Conservation (phyloP, 2,797 vertebrate species). For the Okamejei kenojei region DNA sequence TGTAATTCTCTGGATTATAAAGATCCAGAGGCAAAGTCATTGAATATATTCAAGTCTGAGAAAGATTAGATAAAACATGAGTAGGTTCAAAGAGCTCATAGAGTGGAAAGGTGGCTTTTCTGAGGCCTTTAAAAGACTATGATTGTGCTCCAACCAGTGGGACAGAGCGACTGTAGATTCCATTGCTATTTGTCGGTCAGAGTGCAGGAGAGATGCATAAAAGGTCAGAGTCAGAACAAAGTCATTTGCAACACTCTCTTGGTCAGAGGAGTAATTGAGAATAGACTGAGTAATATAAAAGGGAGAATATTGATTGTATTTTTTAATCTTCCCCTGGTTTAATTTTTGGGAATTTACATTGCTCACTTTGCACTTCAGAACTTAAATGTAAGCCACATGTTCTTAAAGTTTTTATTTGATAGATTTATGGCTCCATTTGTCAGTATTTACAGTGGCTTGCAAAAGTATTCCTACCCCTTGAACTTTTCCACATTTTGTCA, state of each 20-base stretch:
- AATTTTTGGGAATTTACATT: neutral
- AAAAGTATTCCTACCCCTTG: too few relatives aligned
- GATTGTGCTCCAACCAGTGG: neutral
- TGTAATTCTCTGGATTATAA: too few relatives aligned
- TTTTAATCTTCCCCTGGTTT: neutral
- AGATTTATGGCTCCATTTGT: too few relatives aligned
- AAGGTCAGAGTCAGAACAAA: neutral
- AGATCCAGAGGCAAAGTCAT: too few relatives aligned
- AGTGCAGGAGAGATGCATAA: too few relatives aligned
- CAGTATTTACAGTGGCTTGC: too few relatives aligned
- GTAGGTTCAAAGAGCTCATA: too few relatives aligned
- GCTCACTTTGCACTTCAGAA: neutral
- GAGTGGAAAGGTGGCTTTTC: neutral
- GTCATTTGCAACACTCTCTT: neutral
- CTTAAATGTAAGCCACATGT: neutral
- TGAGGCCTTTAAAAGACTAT: neutral
- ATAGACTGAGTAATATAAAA: neutral
- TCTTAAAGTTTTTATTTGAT: neutral
- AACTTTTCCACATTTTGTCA: too few relatives aligned
- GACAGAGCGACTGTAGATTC: neutral
- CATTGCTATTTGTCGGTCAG: neutral
- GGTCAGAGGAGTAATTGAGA: neutral
- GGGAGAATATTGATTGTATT: neutral
- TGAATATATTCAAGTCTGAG: too few relatives aligned
- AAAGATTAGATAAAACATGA: too few relatives aligned